A percentile compares a stretch with the other conserved stretches of the same genome.
phyloP scores from a whole-genome alignment of 2,797 vertebrate species.

The Pangasius djambal region DNA sequence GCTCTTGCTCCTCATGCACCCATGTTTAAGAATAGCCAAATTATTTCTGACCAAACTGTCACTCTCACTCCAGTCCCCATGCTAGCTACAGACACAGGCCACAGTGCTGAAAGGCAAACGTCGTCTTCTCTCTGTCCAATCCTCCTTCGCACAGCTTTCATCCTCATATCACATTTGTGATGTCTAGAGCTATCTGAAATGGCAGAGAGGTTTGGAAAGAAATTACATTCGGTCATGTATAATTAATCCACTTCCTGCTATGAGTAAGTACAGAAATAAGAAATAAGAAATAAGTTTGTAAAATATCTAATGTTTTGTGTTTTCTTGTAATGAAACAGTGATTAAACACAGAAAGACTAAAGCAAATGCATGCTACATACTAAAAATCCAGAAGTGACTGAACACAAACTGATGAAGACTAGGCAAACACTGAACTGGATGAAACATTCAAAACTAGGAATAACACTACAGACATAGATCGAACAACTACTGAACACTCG shows the following conservation, averaged over 20 bases:
- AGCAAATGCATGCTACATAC: too few species aligned
- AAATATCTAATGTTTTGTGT: too few species aligned
- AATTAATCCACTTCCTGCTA: neutral
- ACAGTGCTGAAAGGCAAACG: neutral
- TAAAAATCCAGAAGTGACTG: too few species aligned
- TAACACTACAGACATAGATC: neutral
- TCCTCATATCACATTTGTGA: neutral
- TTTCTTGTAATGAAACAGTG: too few species aligned
- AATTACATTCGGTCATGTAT: neutral
- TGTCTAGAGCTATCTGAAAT: neutral
- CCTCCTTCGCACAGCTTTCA: neutral
- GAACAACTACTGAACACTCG: neutral
- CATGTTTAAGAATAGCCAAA: constrained; percentile 19
- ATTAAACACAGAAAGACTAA: too few species aligned
- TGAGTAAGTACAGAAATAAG: neutral
- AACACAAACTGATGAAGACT: too few species aligned
- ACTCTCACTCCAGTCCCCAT: constrained; percentile 8
- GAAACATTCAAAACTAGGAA: neutral
- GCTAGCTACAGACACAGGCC: neutral
- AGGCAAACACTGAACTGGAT: too few species aligned
- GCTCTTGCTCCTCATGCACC: neutral
- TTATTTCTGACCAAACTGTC: constrained; percentile 27
- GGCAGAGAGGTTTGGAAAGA: neutral
- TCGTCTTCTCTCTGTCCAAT: neutral
- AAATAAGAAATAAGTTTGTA: neutral